phyloP scores from a whole-genome alignment of 2,113 vertebrate species.

The Zosterops japonicus region DNA sequence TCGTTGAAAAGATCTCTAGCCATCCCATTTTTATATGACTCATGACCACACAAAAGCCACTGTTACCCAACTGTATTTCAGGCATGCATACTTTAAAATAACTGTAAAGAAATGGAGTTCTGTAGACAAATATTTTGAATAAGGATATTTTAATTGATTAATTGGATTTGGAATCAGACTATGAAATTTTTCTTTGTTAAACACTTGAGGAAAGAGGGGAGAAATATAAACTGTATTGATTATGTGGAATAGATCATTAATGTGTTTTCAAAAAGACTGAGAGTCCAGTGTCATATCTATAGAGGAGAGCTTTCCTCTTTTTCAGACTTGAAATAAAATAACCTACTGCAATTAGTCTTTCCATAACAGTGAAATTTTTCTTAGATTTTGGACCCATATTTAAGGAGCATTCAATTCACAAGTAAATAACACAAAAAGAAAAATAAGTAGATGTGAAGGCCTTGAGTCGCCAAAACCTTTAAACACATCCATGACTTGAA shows the following conservation, averaged over 20 bases:
- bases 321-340: not conserved
- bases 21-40: not conserved
- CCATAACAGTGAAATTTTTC: not conserved
- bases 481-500: not conserved
- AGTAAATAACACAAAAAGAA: not conserved
- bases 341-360: not conserved
- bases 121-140: slow-evolving; percentile 29
- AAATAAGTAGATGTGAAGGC: not conserved
- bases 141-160: slow-evolving; percentile 14
- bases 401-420: not conserved
- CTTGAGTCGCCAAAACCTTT: not conserved
- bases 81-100: not conserved
- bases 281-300: not conserved
- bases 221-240: not conserved
- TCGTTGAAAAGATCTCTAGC: not conserved
- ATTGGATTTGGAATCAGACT: not conserved
- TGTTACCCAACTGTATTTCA: not conserved
- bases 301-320: not conserved
- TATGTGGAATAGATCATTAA: not conserved
- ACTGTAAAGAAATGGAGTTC: not conserved
- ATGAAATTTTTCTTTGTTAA: slow-evolving; percentile 21
- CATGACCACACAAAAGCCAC: not conserved
- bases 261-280: not conserved
- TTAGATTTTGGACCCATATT: not conserved
- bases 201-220: not conserved